Evolutionary conservation across 2,888 invertebrate species (phyloP), one percentile per base, ranked within the genome.

Genomic region (Drosophila tripunctata): DNA sequence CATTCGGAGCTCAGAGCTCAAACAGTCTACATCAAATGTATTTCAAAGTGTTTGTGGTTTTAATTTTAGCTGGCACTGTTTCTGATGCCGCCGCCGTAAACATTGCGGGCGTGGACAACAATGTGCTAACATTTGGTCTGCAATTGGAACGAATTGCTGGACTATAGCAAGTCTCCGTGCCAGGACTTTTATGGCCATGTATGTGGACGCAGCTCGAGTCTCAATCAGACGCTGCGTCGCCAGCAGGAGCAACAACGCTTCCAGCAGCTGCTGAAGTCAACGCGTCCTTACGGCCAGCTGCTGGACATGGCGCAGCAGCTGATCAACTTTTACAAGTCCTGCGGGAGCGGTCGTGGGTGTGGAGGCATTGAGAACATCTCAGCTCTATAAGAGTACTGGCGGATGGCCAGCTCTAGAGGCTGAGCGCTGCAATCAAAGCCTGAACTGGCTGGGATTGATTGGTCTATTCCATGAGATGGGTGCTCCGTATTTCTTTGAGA

Each of bases 401-500:
- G 91, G 91, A 3, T 91, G 91, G 91, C 91, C 91, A 8, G 89
- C 85, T 1, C 70, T 91, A 10, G 90, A 90, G 22, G 62, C 78
- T n/a, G n/a, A n/a, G n/a, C n/a, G n/a, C 2, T 14, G 45, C 2
- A 89, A 80, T 47, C 63, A 68, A 52, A 80, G 87, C 0, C 36
- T 54, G 1, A 58, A 27, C 3, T 91, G 90, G 90, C 61, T 90
- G 52, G 71, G 62, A 10, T 63, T 90, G 10, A 48, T 91, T 10
- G 75, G 83, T 0, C 54, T 83, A 10, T 91, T 90, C 33, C 90
- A 91, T 56, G 90, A 90, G 35, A 77, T 87, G 27, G 90, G 91
- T n/a, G 74, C 87, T 0, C 64, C 87, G 3, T 89, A 89, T 22
- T 90, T 91, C 58, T 91, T 90, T 21, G 83, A 82, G 31, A 79